Base-by-base conservation (phyloP, 2,888 invertebrate genomes). In the Synergus umbraculus region DNA sequence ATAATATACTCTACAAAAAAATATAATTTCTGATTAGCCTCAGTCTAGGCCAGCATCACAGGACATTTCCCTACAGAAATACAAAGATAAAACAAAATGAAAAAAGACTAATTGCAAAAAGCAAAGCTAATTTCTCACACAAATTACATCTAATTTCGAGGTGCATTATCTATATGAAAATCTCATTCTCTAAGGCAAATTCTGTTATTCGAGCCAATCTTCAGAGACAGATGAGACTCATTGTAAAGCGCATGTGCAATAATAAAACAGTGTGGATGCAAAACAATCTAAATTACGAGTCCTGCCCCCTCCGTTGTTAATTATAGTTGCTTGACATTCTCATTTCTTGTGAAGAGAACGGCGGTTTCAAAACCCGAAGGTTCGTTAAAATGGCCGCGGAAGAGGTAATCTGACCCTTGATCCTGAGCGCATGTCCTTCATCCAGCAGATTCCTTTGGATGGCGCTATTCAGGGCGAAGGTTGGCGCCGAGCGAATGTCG, bases 271-370 rank as follows among this genome's bases (percentile, higher is more conserved):
- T 15, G n/a, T 54, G 29, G 73, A 73, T 18, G 29, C n/a, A n/a
- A 54, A 73, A 73, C 73, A 73, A 73, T 73, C 54, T 73, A 73
- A 73, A 73, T 73, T 73, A 54, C 69, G 69, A 73, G 37, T 73
- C n/a, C 3, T 73, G 8, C 8, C 46, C 7, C 22, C 46, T 22
- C 49, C 73, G 37, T 73, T 73, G 73, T 73, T 73, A 73, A 73
- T 73, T 73, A 73, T 73, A 73, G 73, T 73, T 73, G 73, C 73
- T 73, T 73, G 73, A 73, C 73, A 73, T 73, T 73, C 54, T 73
- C 73, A 73, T 73, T 73, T 73, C 73, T 73, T 73, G 73, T 73
- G 73, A 73, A 54, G 54, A 54, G 54, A 73, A 73, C 73, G n/a
- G 54, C 54, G 49, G 73, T 54, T 73, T 73, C 29, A n/a, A 73